Conservation (phyloP, 35 echinoderm and acorn worm species). For the Eucidaris tribuloides region DNA sequence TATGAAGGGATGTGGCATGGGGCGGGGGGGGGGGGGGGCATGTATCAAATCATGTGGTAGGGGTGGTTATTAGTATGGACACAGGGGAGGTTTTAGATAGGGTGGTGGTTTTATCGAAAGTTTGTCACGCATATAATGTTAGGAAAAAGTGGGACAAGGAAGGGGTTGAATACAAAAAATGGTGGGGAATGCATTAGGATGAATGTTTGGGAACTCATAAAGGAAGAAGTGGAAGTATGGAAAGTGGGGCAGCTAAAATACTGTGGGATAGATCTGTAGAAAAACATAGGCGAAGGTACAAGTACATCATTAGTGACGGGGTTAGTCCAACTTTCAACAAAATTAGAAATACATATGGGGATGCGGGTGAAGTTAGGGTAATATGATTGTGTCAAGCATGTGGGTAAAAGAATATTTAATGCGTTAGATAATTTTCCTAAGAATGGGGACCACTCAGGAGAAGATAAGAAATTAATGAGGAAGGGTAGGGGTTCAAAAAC, state of each 20-base stretch:
- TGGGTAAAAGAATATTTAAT: conserved; percentile 30
- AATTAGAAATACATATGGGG: no score
- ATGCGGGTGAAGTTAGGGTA: no score
- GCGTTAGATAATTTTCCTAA: no score
- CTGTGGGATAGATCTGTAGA: not conserved
- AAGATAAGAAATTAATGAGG: no score
- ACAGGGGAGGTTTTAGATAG: conserved; percentile 44
- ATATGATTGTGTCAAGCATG: conserved; percentile 39
- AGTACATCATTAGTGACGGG: no score
- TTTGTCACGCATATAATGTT: not conserved
- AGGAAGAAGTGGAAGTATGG: not conserved
- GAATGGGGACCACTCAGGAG: no score
- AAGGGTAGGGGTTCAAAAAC: no score
- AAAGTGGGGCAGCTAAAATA: not conserved
- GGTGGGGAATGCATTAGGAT: conserved; percentile 5
- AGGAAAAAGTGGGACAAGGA: not conserved
- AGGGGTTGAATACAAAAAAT: conserved; percentile 7
- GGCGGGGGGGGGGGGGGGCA: no score
- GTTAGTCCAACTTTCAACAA: no score
- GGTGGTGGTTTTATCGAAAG: not conserved
- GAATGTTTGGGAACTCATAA: not conserved
- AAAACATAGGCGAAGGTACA: not conserved
- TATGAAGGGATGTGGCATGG: no score
- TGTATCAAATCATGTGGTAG: conserved; percentile 25
- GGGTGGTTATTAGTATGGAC: conserved; percentile 50